Evolutionary conservation across 1,140 invertebrate genomes (phyloP).

Genomic region (Drosophila melanica): DNA sequence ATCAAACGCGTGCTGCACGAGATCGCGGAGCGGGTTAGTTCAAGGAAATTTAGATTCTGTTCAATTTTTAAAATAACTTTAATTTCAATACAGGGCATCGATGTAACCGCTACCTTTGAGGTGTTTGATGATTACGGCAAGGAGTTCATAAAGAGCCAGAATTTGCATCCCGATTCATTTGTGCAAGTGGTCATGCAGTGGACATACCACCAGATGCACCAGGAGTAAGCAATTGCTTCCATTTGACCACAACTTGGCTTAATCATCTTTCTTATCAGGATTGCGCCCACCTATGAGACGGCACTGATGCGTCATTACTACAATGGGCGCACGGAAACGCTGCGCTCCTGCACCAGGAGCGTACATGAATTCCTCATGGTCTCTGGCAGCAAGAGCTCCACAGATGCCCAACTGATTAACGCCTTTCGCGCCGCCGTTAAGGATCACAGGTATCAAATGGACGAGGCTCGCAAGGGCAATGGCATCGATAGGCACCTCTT

Average conservation of each 20-base stretch:
- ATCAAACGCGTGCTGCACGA: conserved; percentile 67
- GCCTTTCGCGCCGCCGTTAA: conserved; percentile 82
- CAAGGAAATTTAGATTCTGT: background rate
- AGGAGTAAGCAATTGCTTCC: conserved; percentile 66
- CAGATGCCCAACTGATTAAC: conserved; percentile 46
- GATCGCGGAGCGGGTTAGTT: conserved; percentile 61
- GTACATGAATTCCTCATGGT: conserved; percentile 83
- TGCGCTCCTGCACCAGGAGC: conserved; percentile 84
- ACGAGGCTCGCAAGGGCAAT: conserved; percentile 85
- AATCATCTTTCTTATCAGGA: conserved; percentile 54
- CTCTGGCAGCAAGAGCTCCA: conserved; percentile 73
- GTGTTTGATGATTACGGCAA: conserved; percentile 86
- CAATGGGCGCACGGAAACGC: conserved; percentile 85
- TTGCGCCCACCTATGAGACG: conserved; percentile 86
- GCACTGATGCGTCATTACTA: conserved; percentile 85
- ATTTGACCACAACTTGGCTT: background rate
- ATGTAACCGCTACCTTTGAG: conserved; percentile 79
- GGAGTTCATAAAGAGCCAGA: conserved; percentile 84
- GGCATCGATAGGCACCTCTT: conserved; percentile 90
- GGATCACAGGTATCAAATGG: conserved; percentile 83
- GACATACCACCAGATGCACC: conserved; percentile 86
- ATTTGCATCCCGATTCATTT: conserved; percentile 87
- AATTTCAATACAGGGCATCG: conserved; percentile 71
- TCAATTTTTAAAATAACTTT: background rate
- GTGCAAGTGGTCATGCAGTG: conserved; percentile 88